Base-by-base conservation (phyloP, 2,888 invertebrate species). In the Calephelis perditalis region DNA sequence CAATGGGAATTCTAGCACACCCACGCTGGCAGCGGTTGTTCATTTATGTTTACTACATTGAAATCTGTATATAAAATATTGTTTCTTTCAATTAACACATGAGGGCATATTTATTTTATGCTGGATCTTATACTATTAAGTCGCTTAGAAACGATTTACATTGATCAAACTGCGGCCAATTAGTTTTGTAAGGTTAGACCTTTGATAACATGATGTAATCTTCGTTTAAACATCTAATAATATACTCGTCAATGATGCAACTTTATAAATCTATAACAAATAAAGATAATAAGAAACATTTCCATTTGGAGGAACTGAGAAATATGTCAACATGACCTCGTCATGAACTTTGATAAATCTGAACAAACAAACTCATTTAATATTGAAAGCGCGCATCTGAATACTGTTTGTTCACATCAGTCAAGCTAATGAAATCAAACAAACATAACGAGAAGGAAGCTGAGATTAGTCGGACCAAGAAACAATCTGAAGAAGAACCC, bases 291-390 rank as follows among this genome's bases (percentile, higher is more conserved):
- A 76, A 79, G 69, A 65, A 66, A 66, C 67, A 75, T 77, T 71
- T 74, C 80, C 74, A 78, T 77, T 76, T 72, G 76, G 77, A 76
- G 79, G 67, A 77, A 70, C 73, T 74, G 73, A 71, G 70, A 67
- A n/a, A 46, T 60, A 66, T 70, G 71, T 67, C 66, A 71, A 77
- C 72, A 71, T 78, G 85, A 88, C 88, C 87, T 73, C 73, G 62
- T 69, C 72, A 70, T 83, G 85, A 87, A 81, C 87, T 72, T 63
- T 76, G 86, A 88, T 88, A 86, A 83, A 75, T 76, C 71, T 71
- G 72, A 71, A 71, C 76, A 79, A 82, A 82, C 71, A 81, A 75
- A 26, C 69, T 72, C 71, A 67, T 78, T 77, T 80, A 76, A 84
- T 77, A 74, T 74, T 71, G 73, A 65, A 69, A 66, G 63, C 71